Percentiles rank a stretch among this genome's conserved stretches.
phyloP scores from a whole-genome alignment of 1,140 invertebrate species.

The Zaprionus ornatus region DNA sequence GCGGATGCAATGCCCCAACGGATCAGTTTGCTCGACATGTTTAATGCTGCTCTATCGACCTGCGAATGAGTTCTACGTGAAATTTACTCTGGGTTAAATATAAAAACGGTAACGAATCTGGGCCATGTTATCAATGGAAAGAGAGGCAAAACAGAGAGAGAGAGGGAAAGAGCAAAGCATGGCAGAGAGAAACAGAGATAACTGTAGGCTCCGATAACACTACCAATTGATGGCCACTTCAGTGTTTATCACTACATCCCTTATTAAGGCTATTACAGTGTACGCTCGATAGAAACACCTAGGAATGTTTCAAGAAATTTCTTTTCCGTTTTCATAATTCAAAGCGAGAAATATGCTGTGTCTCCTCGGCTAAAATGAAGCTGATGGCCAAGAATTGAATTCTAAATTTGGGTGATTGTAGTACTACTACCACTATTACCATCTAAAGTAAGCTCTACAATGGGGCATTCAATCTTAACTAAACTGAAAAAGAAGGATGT shows the following conservation, averaged over 20 bases:
- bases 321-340: neutral
- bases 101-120: constrained; percentile 2
- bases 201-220: constrained; percentile 5
- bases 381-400: too few species aligned
- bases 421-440: too few species aligned
- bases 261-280: constrained; percentile 8
- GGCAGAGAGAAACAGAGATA: neutral
- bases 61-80: constrained; percentile 3
- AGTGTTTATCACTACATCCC: constrained; percentile 30
- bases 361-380: too few species aligned
- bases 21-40: constrained; percentile 62
- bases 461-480: too few species aligned
- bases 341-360: neutral
- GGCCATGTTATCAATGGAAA: constrained; percentile 10
- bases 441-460: too few species aligned
- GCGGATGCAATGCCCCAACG: constrained; percentile 90
- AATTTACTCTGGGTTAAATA: constrained; percentile 26
- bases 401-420: too few species aligned
- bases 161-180: neutral
- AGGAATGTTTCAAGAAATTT: neutral
- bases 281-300: neutral
- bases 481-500: too few species aligned
- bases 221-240: constrained; percentile 12
- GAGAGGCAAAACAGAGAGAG: neutral
- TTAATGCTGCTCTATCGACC: constrained; percentile 7